Percentiles rank a stretch among this genome's conserved stretches.
Evolutionary conservation across 1,140 invertebrate genomes (phyloP).

Genomic region (Ridgeia piscesae): DNA sequence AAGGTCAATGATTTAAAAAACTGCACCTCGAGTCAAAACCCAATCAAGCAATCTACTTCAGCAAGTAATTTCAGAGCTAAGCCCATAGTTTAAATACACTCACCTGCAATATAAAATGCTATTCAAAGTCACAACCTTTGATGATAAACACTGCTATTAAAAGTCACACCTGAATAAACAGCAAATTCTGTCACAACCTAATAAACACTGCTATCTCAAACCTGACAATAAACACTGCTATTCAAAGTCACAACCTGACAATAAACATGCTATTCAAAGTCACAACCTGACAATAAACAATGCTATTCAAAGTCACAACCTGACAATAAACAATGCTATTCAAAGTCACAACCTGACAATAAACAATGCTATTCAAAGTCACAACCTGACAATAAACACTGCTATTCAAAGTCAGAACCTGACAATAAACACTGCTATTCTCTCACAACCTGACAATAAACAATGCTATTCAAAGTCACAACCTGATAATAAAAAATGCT

Average conservation of each 20-base stretch:
- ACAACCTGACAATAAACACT: too few relatives aligned
- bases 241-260: not conserved
- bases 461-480: too few relatives aligned
- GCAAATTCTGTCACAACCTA: not conserved
- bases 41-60: too few relatives aligned
- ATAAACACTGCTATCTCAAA: not conserved
- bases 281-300: not conserved
- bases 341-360: not conserved
- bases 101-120: too few relatives aligned
- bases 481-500: not conserved
- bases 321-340: too few relatives aligned
- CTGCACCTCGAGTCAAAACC: too few relatives aligned
- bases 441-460: too few relatives aligned
- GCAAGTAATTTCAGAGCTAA: too few relatives aligned
- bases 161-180: too few relatives aligned
- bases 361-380: not conserved
- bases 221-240: not conserved
- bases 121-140: not conserved
- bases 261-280: too few relatives aligned
- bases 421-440: not conserved
- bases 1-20: slow-evolving; percentile 86
- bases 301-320: not conserved
- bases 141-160: not conserved
- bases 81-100: not conserved
- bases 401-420: not conserved